Base-by-base conservation (phyloP, 2,797 vertebrate species). In the Avahi laniger region DNA sequence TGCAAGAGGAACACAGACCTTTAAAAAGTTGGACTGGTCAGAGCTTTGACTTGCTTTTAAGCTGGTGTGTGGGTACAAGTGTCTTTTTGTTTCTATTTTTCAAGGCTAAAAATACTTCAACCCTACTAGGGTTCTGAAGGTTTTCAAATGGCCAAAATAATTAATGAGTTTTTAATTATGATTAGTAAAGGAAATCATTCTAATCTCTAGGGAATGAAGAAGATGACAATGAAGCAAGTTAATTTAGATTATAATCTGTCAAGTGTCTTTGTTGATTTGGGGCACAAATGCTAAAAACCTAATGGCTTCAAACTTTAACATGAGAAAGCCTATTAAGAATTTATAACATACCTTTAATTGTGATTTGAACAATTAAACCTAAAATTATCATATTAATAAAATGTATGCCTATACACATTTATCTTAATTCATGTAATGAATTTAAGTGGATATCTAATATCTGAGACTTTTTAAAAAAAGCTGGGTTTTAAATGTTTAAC, bases 11-110 rank as follows among this genome's bases (percentile, higher is more conserved):
- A 52, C 48, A 9, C 0, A 13, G 73, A 63, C 57, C 83, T 80
- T 81, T 41, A 48, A 72, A 88, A 97, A 97, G 94, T 97, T 96
- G 96, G 38, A 18, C 59, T 43, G 35, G 54, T 57, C 67, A 81
- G 81, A 84, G 57, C 43, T 88, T 65, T 85, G 89, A 28, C 14
- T 70, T 94, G 59, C 43, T 90, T 90, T 91, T 38, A 87, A 95
- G 54, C 80, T 86, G 35, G 30, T 91, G 22, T 57, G 85, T 54
- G 61, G 76, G 50, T 76, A 28, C 43, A 41, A 48, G 59, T 81
- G 43, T 85, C 35, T 72, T 22, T 57, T 28, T 17, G 38, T 35
- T 41, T 9, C 7, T 33, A 12, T 65, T 87, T 54, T 38, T 17
- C 24, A 72, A 83, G 4, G 38, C 54, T 6, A 76, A 79, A 92